phyloP scores from a whole-genome alignment of 1,140 invertebrate species.

The Mizuhopecten yessoensis region DNA sequence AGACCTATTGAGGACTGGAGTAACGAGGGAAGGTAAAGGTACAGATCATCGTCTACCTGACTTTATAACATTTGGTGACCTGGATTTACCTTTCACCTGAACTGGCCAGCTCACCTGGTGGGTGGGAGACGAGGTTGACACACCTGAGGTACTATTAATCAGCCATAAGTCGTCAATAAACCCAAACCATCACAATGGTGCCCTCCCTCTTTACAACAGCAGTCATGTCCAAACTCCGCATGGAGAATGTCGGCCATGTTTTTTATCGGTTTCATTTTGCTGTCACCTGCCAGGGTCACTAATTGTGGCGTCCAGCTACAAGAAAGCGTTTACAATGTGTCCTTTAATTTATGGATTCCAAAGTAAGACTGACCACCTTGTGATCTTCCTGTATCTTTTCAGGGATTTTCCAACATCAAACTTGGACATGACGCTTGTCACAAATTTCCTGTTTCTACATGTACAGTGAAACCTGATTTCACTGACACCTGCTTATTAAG shows the following conservation, averaged over 20 bases:
- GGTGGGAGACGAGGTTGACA: neutral
- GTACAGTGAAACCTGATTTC: neutral
- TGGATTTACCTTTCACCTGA: neutral
- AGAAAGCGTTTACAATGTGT: neutral
- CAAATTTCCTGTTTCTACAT: neutral
- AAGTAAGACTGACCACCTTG: neutral
- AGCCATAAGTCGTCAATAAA: conserved; percentile 20
- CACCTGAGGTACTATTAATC: neutral
- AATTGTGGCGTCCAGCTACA: conserved; percentile 28
- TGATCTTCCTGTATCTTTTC: neutral
- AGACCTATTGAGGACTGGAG: too few relatives aligned
- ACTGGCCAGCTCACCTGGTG: neutral
- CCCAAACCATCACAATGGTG: neutral
- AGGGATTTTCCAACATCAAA: neutral
- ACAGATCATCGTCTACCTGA: neutral
- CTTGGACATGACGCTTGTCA: neutral
- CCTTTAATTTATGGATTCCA: conserved; percentile 5
- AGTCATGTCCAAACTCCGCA: conserved; percentile 30
- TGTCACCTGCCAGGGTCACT: conserved; percentile 30
- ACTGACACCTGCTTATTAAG: neutral
- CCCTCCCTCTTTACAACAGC: neutral
- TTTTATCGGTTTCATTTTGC: neutral
- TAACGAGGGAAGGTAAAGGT: neutral
- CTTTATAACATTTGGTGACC: neutral
- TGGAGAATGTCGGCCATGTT: neutral